phyloP scores from a whole-genome alignment of 2,113 vertebrate species.

The Tylochromis polylepis region DNA sequence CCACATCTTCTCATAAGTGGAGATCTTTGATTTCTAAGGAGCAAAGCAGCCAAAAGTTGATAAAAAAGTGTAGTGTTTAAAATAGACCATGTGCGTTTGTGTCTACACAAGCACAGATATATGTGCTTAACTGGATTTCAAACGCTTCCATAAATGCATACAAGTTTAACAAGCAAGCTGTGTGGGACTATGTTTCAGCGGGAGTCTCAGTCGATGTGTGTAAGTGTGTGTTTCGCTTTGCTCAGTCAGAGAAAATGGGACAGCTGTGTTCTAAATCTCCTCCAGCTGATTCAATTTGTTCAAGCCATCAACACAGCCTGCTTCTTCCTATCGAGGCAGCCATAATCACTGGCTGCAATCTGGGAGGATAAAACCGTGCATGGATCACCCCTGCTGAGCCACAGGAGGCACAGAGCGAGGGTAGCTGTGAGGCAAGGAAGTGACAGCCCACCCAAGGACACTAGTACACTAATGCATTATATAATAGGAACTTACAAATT shows the following conservation, averaged over 20 bases:
- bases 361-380: slow-evolving; percentile 63
- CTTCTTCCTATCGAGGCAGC: slow-evolving; percentile 49
- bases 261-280: slow-evolving; percentile 74
- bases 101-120: neutral
- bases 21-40: slow-evolving; percentile 94
- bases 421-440: neutral
- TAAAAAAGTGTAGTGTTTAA: neutral
- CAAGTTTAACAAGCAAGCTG: neutral
- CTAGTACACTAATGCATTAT: neutral
- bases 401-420: slow-evolving; percentile 17
- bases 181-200: neutral
- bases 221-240: slow-evolving; percentile 2
- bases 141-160: neutral
- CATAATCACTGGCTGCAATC: slow-evolving; percentile 72
- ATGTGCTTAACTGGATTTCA: neutral
- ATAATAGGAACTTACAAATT: neutral
- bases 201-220: neutral
- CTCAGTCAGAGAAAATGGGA: slow-evolving; percentile 54
- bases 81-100: neutral
- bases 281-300: slow-evolving; percentile 75
- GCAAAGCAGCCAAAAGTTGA: neutral
- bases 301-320: slow-evolving; percentile 57
- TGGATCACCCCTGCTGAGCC: slow-evolving; percentile 54
- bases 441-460: slow-evolving; percentile 15
- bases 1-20: slow-evolving; percentile 99